phyloP scores from a whole-genome alignment of 1,140 invertebrate species.

The Liolophura sinensis region DNA sequence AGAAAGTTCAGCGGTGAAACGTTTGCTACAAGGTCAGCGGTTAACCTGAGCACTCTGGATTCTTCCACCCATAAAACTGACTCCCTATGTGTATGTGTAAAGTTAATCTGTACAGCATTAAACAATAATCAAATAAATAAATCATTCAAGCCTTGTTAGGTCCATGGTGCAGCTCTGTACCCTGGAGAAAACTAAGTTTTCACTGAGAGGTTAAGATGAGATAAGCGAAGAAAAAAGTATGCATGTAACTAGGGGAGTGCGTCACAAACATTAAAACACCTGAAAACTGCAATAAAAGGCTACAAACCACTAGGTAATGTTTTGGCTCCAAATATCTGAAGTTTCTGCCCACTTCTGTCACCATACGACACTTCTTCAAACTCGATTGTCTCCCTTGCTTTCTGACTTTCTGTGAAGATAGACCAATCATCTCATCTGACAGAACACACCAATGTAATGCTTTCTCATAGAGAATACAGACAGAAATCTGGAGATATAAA shows the following conservation, averaged over 20 bases:
- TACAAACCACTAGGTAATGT: conserved; percentile 25
- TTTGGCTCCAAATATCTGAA: conserved; percentile 40
- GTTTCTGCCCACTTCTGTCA: conserved; percentile 31
- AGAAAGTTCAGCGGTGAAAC: too few relatives aligned
- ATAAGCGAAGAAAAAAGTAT: too few relatives aligned
- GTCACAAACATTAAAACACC: background rate
- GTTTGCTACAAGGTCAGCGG: too few relatives aligned
- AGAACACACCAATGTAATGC: too few relatives aligned
- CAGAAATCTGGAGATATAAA: too few relatives aligned
- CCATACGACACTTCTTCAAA: conserved; percentile 36
- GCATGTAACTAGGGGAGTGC: too few relatives aligned
- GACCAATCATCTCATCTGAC: background rate
- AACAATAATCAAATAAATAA: background rate
- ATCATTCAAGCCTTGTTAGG: background rate
- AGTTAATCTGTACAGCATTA: background rate
- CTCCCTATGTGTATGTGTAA: background rate
- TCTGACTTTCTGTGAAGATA: conserved; percentile 21
- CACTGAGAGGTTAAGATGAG: background rate
- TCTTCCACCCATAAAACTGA: background rate
- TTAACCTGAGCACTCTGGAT: too few relatives aligned
- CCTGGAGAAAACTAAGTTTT: background rate
- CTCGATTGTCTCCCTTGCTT: conserved; percentile 19
- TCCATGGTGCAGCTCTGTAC: background rate
- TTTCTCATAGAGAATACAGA: too few relatives aligned
- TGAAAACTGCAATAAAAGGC: background rate